Percentiles rank a stretch among this genome's conserved stretches.
Evolutionary conservation across 2,113 vertebrate genomes (phyloP).

Genomic region (Tragelaphus scriptus): DNA sequence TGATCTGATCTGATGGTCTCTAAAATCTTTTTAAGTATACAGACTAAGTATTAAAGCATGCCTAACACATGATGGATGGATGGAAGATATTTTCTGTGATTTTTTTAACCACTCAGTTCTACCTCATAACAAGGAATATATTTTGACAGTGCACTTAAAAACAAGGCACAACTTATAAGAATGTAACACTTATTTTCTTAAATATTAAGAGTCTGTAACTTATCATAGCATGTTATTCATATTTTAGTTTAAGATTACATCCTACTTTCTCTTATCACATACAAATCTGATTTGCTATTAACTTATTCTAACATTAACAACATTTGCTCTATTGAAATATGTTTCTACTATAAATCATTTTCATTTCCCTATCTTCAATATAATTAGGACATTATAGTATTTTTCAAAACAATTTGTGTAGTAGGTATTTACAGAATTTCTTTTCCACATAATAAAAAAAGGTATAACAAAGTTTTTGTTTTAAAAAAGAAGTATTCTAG

Average conservation of each 20-base stretch:
- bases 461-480: neutral
- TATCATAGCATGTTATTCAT: neutral
- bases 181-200: neutral
- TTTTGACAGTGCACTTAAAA: neutral
- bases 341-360: conserved; percentile 6
- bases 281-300: neutral
- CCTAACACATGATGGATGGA: neutral
- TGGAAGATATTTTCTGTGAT: neutral
- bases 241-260: neutral
- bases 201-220: neutral
- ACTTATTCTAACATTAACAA: conserved; percentile 15
- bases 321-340: neutral
- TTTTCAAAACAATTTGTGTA: neutral
- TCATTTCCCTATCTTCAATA: neutral
- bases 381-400: neutral
- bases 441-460: neutral
- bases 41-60: neutral
- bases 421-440: neutral
- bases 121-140: neutral
- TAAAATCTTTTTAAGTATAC: neutral
- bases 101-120: neutral
- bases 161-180: neutral
- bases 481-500: neutral
- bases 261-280: neutral
- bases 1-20: neutral